Percentiles rank a stretch among this genome's conserved stretches.
These are phyloP conservation scores for Cynoglossus semilaevis DNA, from an alignment of 2,113 vertebrate species.

Conservation along the genomic window DNA sequence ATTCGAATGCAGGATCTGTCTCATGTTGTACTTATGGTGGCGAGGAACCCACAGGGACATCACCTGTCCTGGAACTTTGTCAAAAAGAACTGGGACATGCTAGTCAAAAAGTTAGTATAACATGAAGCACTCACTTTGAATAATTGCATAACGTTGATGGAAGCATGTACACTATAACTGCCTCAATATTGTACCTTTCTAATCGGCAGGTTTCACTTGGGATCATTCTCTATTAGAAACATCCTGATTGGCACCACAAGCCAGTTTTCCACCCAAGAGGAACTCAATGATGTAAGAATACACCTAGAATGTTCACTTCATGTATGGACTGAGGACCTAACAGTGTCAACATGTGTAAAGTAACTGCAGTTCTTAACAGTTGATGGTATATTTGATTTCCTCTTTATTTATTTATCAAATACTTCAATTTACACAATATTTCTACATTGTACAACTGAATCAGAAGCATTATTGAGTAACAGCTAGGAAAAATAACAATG, in stretches of 20 bases:
- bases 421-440: too few species aligned
- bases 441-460: too few species aligned
- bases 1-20: constrained; percentile 75
- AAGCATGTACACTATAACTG: not conserved
- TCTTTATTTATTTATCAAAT: too few species aligned
- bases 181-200: constrained; percentile 26
- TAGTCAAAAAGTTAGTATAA: constrained; percentile 74
- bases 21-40: constrained; percentile 65
- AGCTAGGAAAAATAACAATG: too few species aligned
- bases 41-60: constrained; percentile 71
- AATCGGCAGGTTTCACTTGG: constrained; percentile 74
- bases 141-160: not conserved
- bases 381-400: not conserved
- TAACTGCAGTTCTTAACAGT: not conserved
- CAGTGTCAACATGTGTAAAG: too few species aligned
- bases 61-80: constrained; percentile 76
- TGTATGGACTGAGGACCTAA: too few species aligned
- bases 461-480: too few species aligned
- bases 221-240: constrained; percentile 71
- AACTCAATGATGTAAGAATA: constrained; percentile 68
- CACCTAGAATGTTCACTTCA: too few species aligned
- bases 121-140: not conserved
- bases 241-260: constrained; percentile 73
- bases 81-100: constrained; percentile 74
- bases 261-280: constrained; percentile 75